Conservation (phyloP, 2,113 vertebrate genomes). For the Aegotheles bennettii region DNA sequence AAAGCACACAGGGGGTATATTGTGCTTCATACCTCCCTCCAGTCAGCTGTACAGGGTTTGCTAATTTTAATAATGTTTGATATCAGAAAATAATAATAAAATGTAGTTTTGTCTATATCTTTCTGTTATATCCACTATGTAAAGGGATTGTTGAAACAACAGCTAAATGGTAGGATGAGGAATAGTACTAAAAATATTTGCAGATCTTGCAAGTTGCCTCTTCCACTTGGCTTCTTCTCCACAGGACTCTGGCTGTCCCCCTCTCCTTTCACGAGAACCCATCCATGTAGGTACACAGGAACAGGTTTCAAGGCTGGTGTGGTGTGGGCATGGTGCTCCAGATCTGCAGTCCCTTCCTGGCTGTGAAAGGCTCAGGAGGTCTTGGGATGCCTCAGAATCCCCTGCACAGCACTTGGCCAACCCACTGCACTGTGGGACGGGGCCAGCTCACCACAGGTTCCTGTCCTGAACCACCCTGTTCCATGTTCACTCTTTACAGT, state of each 20-base stretch:
- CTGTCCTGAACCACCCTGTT: rapidly evolving
- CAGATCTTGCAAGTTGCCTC: no score
- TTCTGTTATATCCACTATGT: not conserved
- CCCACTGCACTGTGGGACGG: rapidly evolving
- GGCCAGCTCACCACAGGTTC: not conserved
- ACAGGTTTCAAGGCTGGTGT: rapidly evolving
- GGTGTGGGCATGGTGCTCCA: not conserved
- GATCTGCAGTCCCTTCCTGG: not conserved
- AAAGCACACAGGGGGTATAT: rapidly evolving
- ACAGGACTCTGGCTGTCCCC: not conserved
- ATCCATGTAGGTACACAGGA: rapidly evolving
- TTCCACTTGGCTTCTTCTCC: not conserved
- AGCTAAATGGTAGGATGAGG: not conserved
- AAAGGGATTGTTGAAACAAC: not conserved
- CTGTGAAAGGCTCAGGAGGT: not conserved
- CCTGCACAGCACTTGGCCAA: no score
- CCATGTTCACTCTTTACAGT: rapidly evolving
- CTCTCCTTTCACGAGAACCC: not conserved
- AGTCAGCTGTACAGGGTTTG: rapidly evolving
- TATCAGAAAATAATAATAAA: not conserved
- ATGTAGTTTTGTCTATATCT: not conserved
- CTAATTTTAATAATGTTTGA: not conserved
- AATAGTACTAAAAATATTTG: not conserved
- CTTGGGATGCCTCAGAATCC: not conserved
- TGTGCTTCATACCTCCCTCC: not conserved